A percentile compares a stretch with the other conserved stretches of the same genome.
Evolutionary conservation across 2,113 vertebrate species (phyloP).

Genomic region (Bubo scandiacus): DNA sequence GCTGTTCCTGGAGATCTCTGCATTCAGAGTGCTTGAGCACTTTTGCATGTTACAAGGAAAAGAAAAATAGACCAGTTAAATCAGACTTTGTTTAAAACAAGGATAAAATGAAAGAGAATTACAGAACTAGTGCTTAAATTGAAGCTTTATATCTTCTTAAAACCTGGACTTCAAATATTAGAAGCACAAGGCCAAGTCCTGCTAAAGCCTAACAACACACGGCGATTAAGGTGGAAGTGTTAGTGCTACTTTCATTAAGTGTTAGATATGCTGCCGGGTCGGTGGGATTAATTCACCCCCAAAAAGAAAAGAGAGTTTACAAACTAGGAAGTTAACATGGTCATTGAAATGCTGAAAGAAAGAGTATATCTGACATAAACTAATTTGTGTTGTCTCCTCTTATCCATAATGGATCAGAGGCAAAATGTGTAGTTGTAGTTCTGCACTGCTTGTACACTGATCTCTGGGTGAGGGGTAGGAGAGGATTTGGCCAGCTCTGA

Average conservation of each 20-base stretch:
- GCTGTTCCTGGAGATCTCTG: not conserved
- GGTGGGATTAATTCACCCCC: not conserved
- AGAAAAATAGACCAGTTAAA: not conserved
- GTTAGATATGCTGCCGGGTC: not conserved
- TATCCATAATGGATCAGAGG: not conserved
- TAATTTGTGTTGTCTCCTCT: not conserved
- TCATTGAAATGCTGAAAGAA: not conserved
- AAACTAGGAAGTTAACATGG: not conserved
- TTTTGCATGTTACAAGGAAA: not conserved
- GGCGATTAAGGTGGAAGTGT: not conserved
- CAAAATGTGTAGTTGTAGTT: not conserved
- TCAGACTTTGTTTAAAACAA: not conserved
- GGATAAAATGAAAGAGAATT: not conserved
- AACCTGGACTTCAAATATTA: not conserved
- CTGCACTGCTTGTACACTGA: accelerated
- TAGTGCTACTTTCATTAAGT: not conserved
- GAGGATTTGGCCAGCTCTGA: not conserved
- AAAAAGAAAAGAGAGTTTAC: not conserved
- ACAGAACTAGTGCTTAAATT: not conserved
- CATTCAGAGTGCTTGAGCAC: not conserved
- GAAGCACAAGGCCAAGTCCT: not conserved
- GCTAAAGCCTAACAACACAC: not conserved
- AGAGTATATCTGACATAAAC: not conserved
- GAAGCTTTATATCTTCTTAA: not conserved
- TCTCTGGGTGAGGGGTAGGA: not conserved